phyloP scores from a whole-genome alignment of 2,888 invertebrate species.

The Mactromeris polynyma region DNA sequence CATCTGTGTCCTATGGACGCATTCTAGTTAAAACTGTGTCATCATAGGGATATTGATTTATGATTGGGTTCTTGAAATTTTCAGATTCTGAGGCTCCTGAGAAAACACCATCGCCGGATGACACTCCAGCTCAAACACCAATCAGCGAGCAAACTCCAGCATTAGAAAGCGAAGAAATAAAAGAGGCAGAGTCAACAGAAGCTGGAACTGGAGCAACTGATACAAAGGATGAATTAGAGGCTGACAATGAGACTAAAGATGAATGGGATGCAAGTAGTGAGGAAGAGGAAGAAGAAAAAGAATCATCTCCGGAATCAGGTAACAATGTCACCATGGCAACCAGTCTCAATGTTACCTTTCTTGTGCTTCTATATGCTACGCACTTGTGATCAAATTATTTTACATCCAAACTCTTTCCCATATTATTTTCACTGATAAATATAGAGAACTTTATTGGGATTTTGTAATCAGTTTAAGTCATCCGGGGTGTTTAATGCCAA shows the following conservation, averaged over 20 bases:
- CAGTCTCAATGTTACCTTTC: neutral
- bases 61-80: too few relatives aligned
- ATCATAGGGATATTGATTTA: too few relatives aligned
- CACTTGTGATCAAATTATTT: too few relatives aligned
- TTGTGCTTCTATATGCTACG: too few relatives aligned
- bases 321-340: neutral
- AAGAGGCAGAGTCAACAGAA: neutral
- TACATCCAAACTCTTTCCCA: neutral
- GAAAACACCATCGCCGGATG: conserved; percentile 60
- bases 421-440: neutral
- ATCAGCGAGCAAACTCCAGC: conserved; percentile 47
- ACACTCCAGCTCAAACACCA: conserved; percentile 64
- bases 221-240: conserved; percentile 33
- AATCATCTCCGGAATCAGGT: conserved; percentile 51
- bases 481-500: too few relatives aligned
- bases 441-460: too few relatives aligned
- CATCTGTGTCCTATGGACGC: too few relatives aligned
- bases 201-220: conserved; percentile 34
- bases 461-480: too few relatives aligned
- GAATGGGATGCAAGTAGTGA: conserved; percentile 86
- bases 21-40: too few relatives aligned
- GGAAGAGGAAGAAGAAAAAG: conserved; percentile 90
- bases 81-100: conserved; percentile 41
- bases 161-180: conserved; percentile 38
- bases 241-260: conserved; percentile 85